Evolutionary conservation across 2,113 vertebrate genomes (phyloP).

Genomic region (Puntigrus tetrazona): DNA sequence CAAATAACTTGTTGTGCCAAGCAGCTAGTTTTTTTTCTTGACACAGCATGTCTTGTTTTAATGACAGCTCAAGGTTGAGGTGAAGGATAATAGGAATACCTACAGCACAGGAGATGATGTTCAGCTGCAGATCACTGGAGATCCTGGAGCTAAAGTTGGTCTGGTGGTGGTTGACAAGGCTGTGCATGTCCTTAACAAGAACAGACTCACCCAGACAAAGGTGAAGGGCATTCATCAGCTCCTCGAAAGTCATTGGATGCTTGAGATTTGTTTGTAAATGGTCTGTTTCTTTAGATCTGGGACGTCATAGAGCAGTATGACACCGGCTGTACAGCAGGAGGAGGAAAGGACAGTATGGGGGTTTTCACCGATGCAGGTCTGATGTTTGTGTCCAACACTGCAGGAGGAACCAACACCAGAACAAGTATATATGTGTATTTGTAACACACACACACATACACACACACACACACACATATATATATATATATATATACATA

Average conservation of each 20-base stretch:
- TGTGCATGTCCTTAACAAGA: slow-evolving; percentile 68
- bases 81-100: not conserved
- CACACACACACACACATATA: too few species aligned
- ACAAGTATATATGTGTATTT: too few species aligned
- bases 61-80: slow-evolving; percentile 58
- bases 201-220: slow-evolving; percentile 71
- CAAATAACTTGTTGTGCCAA: too few species aligned
- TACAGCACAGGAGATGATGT: slow-evolving; percentile 50
- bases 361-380: slow-evolving; percentile 74
- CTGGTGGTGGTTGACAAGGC: slow-evolving; percentile 73
- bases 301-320: slow-evolving; percentile 68
- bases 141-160: slow-evolving; percentile 67
- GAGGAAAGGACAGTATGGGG: slow-evolving; percentile 65
- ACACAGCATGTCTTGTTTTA: not conserved
- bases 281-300: slow-evolving; percentile 66
- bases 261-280: too few species aligned
- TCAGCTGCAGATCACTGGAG: slow-evolving; percentile 65
- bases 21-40: too few species aligned
- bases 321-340: slow-evolving; percentile 69
- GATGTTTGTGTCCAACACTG: slow-evolving; percentile 61
- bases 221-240: slow-evolving; percentile 42
- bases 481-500: too few species aligned
- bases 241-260: too few species aligned
- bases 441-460: too few species aligned
- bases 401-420: slow-evolving; percentile 60